Base-by-base conservation (phyloP, 1,140 invertebrate species). In the Nasonia giraulti region DNA sequence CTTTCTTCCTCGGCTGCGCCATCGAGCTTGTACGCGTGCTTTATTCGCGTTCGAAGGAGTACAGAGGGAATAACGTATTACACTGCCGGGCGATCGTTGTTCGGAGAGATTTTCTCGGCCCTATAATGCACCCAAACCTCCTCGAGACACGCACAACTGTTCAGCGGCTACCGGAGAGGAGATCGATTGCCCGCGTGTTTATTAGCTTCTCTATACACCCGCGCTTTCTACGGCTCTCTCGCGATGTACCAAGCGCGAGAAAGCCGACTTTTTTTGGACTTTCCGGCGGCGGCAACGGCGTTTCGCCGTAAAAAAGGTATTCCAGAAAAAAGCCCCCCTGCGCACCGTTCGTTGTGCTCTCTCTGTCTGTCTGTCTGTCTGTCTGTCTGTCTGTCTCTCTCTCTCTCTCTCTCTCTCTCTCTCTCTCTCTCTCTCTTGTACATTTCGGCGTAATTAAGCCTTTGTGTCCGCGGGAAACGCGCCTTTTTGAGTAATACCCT, bases 71-170 rank as follows among this genome's bases (percentile, higher is more conserved):
- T 37, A 37, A 37, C 33, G 33, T 37, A 37, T 37, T 37, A 37
- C 33, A 37, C 33, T 37, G 5, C 33, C 33, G 33, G 33, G 33
- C 33, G 73, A 0, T 31, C 8, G 40, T 44, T 44, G 40, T 44
- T 44, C 40, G 40, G 40, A 10, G 10, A 44, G 10, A 44, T 11
- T 11, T 44, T 44, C 40, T 44, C 40, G 40, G 40, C 40, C 40
- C 7, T 44, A 44, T 10, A 44, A 44, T 50, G 47, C 47, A 50
- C 5, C 47, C 27, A 20, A 78, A 78, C 82, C 47, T 71, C 37
- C 40, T 44, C 55, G 23, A 71, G 73, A 83, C 74, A 66, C 74
- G 75, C 82, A 50, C 40, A 79, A 55, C 44, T 84, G 78, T 77
- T 83, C 74, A 37, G 37, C n/a, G 10, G 31, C 27, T 33, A 50